Evolutionary conservation across 2,797 vertebrate genomes (phyloP), one percentile per base, ranked within the genome.

Genomic region (Pipistrellus nathusii): DNA sequence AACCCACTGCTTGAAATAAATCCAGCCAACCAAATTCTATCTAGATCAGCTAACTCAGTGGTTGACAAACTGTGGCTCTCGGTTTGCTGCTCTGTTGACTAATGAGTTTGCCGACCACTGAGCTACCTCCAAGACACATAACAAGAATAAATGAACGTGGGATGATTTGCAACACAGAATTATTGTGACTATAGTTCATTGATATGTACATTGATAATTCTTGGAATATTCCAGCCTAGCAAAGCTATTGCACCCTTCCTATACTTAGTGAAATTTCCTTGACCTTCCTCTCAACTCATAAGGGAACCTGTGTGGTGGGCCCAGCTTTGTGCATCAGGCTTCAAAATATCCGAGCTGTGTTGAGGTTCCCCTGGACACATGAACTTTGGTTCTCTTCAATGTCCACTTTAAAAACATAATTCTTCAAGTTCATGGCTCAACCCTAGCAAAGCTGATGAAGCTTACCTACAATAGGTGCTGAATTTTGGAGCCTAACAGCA

Each of bases 131-230:
- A 38, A 94, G 71, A 92, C 32, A 80, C 5, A 30, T 4, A 76
- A 25, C 55, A 86, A 80, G 41, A 89, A 51, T 21, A 69, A 93
- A 80, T 69, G 71, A 44, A 6, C 41, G n/a, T 84, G 64, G 62
- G 23, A 71, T 92, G 51, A 92, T 82, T 84, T 72, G 18, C 89
- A 76, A 23, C 23, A 68, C 62, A 82, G 51, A 95, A 90, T 92
- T 84, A 88, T 81, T 68, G 38, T 71, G 69, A 86, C 69, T 66
- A 32, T 62, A 57, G 46, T 41, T 80, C 59, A 66, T 51, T 75
- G 32, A 72, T 30, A 87, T 0, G 2, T 72, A 87, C 44, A 85
- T 18, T 57, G 68, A 83, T 14, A 77, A 46, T 85, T 92, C 32
- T 69, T 88, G 32, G 38, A 89, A 32, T 72, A 69, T 44, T 94